Conservation (phyloP, 2,797 vertebrate species). For the Xerus rutilus region DNA sequence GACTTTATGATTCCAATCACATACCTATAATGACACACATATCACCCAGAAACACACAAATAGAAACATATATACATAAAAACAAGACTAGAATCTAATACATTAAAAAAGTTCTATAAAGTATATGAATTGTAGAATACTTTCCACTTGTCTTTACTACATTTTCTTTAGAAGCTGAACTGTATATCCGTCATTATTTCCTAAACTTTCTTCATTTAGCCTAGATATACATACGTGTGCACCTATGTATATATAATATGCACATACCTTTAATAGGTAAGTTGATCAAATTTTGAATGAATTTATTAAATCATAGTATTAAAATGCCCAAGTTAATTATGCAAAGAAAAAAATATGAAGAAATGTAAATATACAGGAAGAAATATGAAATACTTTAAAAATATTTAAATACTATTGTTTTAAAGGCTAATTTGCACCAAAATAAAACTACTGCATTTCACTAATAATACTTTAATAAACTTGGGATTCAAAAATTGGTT, state of each 20-base stretch:
- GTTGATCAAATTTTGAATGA: slow-evolving; percentile 8
- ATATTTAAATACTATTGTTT: slow-evolving; percentile 55
- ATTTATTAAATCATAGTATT: slow-evolving; percentile 10
- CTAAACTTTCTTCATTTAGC: background rate
- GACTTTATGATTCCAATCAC: slow-evolving; percentile 17
- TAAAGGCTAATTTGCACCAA: slow-evolving; percentile 1
- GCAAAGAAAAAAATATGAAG: slow-evolving; percentile 29
- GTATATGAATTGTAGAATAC: background rate
- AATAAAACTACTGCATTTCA: slow-evolving; percentile 63
- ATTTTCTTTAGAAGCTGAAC: background rate
- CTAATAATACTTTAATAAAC: slow-evolving; percentile 73
- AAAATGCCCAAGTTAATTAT: slow-evolving; percentile 16
- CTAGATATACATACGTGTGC: background rate
- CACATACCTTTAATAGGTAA: background rate
- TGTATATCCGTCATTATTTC: background rate
- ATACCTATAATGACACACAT: background rate
- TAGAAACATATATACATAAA: background rate
- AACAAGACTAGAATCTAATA: background rate
- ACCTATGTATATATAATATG: background rate
- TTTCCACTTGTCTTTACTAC: slow-evolving; percentile 11
- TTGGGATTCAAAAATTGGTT: slow-evolving; percentile 61
- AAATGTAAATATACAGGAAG: background rate
- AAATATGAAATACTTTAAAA: slow-evolving; percentile 36
- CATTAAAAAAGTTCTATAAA: background rate
- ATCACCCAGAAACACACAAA: background rate